Base-by-base conservation (phyloP, 2,888 invertebrate species). In the Drosophila melanosoma region DNA sequence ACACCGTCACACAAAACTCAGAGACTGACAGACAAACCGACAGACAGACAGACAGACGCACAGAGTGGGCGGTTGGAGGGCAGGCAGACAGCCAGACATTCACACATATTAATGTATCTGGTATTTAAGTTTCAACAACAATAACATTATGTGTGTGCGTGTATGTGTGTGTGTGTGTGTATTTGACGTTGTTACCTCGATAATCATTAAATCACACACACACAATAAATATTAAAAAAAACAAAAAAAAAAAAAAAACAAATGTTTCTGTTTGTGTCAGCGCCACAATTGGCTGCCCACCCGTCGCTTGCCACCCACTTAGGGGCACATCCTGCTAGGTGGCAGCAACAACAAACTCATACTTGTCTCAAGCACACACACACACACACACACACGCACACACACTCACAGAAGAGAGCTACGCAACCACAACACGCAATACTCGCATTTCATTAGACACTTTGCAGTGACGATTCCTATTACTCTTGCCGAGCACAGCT, bases 391-490 rank as follows among this genome's bases (percentile, higher is more conserved):
- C 6, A 20, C 5, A 36, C 26, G 29, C 45, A 40, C 5, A 36
- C 32, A 35, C 45, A 40, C 40, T 56, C 63, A 69, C 63, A 69
- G 69, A 68, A 76, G 85, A 81, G 78, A 74, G 76, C 83, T 81
- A 86, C 88, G 86, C 81, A 88, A 86, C 90, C 87, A 83, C 90
- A 90, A 64, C 90, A 87, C 87, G 87, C 87, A 87, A 90, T 86
- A 79, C 83, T 90, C 90, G 89, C 90, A 90, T 90, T 87, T 87
- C 87, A 87, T 90, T 90, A 87, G 90, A 87, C 90, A 87, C 87
- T 90, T 87, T 83, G 89, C 77, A 88, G 73, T 88, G 90, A 88
- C 90, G 90, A 90, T 79, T 88, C 77, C 90, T 83, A 85, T 85
- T 89, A 89, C 88, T 85, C 89, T 89, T 80, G 68, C 77, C 33